Evolutionary conservation across 92 coral and sea anemone genomes (phyloP).

Genomic region (Epizoanthus rinbou): DNA sequence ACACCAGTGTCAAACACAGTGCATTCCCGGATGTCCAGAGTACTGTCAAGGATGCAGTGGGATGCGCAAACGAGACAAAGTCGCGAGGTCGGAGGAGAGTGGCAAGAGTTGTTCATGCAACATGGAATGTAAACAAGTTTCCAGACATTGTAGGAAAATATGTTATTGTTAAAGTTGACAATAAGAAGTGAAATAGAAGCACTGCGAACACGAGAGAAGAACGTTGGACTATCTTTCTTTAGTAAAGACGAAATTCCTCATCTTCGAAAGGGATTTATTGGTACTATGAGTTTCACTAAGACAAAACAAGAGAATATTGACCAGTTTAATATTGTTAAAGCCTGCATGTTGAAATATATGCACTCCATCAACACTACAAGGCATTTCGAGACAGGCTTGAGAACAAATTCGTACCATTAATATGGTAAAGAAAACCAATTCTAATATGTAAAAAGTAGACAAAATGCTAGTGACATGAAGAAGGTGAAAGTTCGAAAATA

Average conservation of each 20-base stretch:
- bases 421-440: too few species aligned
- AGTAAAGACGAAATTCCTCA: neutral
- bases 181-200: neutral
- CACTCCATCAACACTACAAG: too few species aligned
- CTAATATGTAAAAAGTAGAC: too few species aligned
- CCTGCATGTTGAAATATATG: too few species aligned
- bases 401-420: too few species aligned
- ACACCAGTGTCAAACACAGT: constrained; percentile 36
- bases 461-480: too few species aligned
- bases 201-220: neutral
- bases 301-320: neutral
- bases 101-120: neutral
- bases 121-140: neutral
- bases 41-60: constrained; percentile 22
- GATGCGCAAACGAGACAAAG: neutral
- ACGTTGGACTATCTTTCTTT: neutral
- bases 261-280: neutral
- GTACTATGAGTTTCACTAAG: neutral
- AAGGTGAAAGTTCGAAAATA: too few species aligned
- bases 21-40: constrained; percentile 44
- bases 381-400: too few species aligned
- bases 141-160: neutral
- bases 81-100: neutral
- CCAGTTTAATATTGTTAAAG: too few species aligned
- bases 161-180: neutral